Conservation (phyloP, 2,113 vertebrate genomes). For the Anseranas semipalmata region DNA sequence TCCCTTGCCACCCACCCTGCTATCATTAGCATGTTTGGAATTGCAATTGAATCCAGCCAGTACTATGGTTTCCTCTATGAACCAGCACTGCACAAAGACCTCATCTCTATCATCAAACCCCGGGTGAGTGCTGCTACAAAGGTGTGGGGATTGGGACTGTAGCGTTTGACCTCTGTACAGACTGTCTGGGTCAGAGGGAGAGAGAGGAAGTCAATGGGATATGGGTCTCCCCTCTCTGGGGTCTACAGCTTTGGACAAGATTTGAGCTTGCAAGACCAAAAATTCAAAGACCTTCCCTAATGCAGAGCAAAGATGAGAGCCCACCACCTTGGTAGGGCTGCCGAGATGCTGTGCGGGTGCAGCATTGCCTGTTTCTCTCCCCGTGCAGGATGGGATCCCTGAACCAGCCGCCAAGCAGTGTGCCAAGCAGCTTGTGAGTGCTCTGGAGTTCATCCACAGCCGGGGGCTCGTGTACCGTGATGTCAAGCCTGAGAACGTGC, state of each 20-base stretch:
- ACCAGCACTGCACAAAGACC: conserved; percentile 87
- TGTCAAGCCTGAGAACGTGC: conserved; percentile 92
- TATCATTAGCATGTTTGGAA: conserved; percentile 89
- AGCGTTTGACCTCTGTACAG: background rate
- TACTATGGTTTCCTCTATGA: conserved; percentile 93
- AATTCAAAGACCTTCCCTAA: background rate
- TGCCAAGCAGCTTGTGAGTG: conserved; percentile 85
- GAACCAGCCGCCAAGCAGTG: conserved; percentile 85
- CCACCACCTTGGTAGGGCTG: background rate
- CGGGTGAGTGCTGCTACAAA: conserved; percentile 74
- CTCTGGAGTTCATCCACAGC: conserved; percentile 90
- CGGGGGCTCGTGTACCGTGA: conserved; percentile 90
- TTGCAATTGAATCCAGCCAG: conserved; percentile 87
- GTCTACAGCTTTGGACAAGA: background rate
- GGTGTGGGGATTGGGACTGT: background rate
- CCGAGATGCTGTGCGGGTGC: rapidly evolving
- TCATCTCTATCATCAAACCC: conserved; percentile 91
- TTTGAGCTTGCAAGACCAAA: background rate
- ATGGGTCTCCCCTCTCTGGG: background rate
- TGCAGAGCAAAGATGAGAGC: background rate
- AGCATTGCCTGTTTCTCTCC: background rate
- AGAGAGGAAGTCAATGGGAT: background rate
- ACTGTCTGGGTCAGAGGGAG: background rate
- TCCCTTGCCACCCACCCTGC: conserved; percentile 87
- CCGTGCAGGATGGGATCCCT: conserved; percentile 85